Evolutionary conservation across 2,113 vertebrate genomes (phyloP), one percentile per base, ranked within the genome.

Genomic region (Urocynchramus pylzowi): DNA sequence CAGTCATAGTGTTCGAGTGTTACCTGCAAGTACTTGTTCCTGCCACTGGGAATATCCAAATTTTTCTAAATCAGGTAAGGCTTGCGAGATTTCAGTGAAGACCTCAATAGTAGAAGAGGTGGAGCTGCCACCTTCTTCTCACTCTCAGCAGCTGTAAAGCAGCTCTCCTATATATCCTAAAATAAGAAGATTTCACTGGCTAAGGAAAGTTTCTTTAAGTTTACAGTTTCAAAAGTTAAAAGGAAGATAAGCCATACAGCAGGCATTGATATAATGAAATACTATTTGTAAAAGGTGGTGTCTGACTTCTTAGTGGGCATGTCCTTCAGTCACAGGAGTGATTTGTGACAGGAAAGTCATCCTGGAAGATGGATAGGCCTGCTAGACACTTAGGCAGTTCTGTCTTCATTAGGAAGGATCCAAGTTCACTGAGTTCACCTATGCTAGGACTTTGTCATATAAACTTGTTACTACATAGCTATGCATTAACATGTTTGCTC

Each of bases 401-500:
- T 61, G 7, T 33, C 31, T 47, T 68, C 33, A 8, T 44, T 42
- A 68, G n/a, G 30, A 89, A 68, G 19, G 13, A 47, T 26, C 12
- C 35, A n/a, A 64, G 14, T 53, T 87, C 49, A 35, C 27, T 56
- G 19, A 87, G 11, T 18, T 82, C 1, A 2, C 8, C 47, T 84
- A 1, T 3, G 3, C 37, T 0, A 0, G 30, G 19, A 64, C 33
- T 67, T 61, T 50, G 33, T 42, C 14, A 17, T 27, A 21, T 23
- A 16, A 87, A 33, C 20, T 67, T 57, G 7, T 39, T 84, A n/a
- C 14, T 33, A 33, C 22, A 35, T 22, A 78, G 18, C 20, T 1
- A 1, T 53, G 9, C 2, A 1, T 63, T 60, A 65, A 17, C 16
- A 45, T 81, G 37, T 2, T 45, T 0, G 0, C 35, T 67, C 65